These are phyloP conservation scores for Drosophila quinaria DNA, from an alignment of 2,888 invertebrate genomes.

Conservation along the genomic window DNA sequence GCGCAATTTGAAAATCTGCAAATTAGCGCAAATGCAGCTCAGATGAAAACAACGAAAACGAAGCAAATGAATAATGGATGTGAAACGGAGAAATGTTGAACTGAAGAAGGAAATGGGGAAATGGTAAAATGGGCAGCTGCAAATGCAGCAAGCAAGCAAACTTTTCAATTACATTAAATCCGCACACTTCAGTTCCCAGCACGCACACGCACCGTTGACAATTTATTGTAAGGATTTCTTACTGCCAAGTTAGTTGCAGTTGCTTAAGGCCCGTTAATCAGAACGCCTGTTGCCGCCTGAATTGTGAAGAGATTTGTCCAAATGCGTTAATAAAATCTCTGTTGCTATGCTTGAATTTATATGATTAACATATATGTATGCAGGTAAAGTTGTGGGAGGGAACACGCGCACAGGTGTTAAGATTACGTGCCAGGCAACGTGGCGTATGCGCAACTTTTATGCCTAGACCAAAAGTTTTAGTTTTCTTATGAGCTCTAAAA, in stretches of 20 bases:
- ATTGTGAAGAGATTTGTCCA: slow-evolving; percentile 64
- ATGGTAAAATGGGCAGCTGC: slow-evolving; percentile 21
- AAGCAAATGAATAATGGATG: slow-evolving; percentile 28
- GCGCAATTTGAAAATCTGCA: slow-evolving; percentile 74
- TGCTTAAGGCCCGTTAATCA: slow-evolving; percentile 22
- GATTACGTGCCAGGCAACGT: slow-evolving; percentile 48
- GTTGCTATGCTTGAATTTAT: slow-evolving; percentile 35
- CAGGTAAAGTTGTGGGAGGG: slow-evolving; percentile 6
- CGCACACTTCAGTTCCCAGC: slow-evolving; percentile 56
- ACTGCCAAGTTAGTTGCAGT: slow-evolving; percentile 35
- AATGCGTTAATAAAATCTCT: slow-evolving; percentile 61
- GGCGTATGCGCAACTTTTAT: slow-evolving; percentile 57
- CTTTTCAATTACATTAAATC: slow-evolving; percentile 80
- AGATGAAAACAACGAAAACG: slow-evolving; percentile 24
- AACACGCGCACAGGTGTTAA: slow-evolving; percentile 54
- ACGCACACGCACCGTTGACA: slow-evolving; percentile 74
- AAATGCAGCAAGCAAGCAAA: slow-evolving; percentile 46
- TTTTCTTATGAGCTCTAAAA: slow-evolving; percentile 34
- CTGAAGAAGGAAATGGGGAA: slow-evolving; percentile 3
- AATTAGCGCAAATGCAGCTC: slow-evolving; percentile 71
- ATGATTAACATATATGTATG: slow-evolving; percentile 51
- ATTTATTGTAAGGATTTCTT: slow-evolving; percentile 58
- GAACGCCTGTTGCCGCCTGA: slow-evolving; percentile 26
- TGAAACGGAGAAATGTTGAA: slow-evolving; percentile 19
- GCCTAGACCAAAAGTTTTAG: slow-evolving; percentile 61